Conservation (phyloP, 1,140 invertebrate genomes). For the Kradibia gibbosae region DNA sequence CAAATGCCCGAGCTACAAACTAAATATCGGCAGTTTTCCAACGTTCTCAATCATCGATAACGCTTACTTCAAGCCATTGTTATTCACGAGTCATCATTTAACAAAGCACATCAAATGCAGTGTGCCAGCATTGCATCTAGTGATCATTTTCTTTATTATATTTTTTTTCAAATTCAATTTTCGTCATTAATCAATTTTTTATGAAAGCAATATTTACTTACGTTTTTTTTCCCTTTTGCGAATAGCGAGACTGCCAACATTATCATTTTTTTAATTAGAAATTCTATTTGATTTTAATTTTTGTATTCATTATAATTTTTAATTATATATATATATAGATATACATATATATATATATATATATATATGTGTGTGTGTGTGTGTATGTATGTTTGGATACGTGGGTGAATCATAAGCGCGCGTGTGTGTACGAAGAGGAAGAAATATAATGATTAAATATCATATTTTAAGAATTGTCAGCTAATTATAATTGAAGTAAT, state of each 20-base stretch:
- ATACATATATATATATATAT: too few species aligned
- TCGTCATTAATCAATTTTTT: neutral
- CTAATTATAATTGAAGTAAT: neutral
- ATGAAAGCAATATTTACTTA: constrained; percentile 11
- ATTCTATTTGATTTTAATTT: too few species aligned
- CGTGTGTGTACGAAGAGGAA: too few species aligned
- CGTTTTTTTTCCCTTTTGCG: constrained; percentile 5
- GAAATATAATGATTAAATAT: too few species aligned
- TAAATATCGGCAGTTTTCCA: constrained; percentile 65
- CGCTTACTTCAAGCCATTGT: constrained; percentile 57
- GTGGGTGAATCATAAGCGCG: too few species aligned
- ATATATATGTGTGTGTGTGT: too few species aligned
- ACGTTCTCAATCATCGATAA: constrained; percentile 72
- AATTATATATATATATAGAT: too few species aligned
- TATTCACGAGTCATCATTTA: constrained; percentile 25
- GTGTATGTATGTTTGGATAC: too few species aligned
- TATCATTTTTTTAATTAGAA: neutral
- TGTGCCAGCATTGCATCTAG: constrained; percentile 1
- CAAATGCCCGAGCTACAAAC: constrained; percentile 60
- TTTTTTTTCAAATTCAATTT: constrained; percentile 7
- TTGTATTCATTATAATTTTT: too few species aligned
- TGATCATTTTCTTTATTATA: neutral
- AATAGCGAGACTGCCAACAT: neutral
- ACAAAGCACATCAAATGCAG: constrained; percentile 28
- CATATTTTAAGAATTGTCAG: constrained; percentile 1